phyloP scores from a whole-genome alignment of 2,113 vertebrate species.

The Donacobius atricapilla region DNA sequence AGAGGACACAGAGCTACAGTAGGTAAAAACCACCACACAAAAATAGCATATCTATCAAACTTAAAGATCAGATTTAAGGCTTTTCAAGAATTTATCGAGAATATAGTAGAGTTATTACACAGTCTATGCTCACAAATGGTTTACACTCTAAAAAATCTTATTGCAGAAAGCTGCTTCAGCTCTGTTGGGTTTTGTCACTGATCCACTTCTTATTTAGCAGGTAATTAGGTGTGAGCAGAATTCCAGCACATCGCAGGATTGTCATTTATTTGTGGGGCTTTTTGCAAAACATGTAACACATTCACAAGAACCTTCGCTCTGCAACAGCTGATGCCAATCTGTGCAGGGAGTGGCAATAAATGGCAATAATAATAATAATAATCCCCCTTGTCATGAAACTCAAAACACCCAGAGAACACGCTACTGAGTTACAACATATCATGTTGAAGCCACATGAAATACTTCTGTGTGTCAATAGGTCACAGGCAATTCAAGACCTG shows the following conservation, averaged over 20 bases:
- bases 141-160: constrained; percentile 6
- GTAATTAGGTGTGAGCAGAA: neutral
- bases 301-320: neutral
- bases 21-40: constrained; percentile 58
- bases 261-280: neutral
- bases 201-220: constrained; percentile 12
- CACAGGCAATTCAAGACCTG: neutral
- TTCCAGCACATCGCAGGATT: neutral
- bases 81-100: neutral
- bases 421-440: neutral
- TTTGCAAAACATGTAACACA: neutral
- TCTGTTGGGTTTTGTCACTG: neutral
- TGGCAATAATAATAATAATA: neutral
- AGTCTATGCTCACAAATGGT: neutral
- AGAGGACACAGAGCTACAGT: constrained; percentile 32
- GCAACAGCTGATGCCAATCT: neutral
- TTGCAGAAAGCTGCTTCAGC: neutral
- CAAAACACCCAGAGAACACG: neutral
- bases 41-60: constrained; percentile 30
- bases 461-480: neutral
- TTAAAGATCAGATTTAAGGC: constrained; percentile 23
- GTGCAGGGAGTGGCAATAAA: neutral
- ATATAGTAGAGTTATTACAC: neutral
- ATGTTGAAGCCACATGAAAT: neutral
- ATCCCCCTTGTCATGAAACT: neutral